Evolutionary conservation across 2,888 invertebrate genomes (phyloP).

Genomic region (Dascillus cervinus): DNA sequence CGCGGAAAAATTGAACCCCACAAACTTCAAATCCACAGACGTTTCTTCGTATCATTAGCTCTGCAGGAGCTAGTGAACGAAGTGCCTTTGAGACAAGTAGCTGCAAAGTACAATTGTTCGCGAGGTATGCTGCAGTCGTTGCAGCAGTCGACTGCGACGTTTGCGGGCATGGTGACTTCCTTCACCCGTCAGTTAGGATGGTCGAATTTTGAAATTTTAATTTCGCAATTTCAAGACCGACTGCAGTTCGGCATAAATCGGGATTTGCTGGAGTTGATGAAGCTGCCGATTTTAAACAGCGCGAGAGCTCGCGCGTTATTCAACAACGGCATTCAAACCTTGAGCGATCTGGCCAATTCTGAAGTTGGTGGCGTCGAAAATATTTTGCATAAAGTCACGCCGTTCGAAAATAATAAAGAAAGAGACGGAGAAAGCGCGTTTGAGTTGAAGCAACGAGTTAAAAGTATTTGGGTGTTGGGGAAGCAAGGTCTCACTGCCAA

Average conservation of each 20-base stretch:
- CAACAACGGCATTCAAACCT: conserved; percentile 69
- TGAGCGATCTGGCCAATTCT: conserved; percentile 72
- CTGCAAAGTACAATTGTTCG: conserved; percentile 76
- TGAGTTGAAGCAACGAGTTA: conserved; percentile 57
- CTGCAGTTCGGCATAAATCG: conserved; percentile 90
- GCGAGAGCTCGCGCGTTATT: conserved; percentile 76
- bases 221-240: conserved; percentile 89
- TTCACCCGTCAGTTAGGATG: conserved; percentile 91
- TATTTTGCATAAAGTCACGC: conserved; percentile 66
- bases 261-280: conserved; percentile 86
- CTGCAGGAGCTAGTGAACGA: conserved; percentile 92
- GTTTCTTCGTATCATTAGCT: conserved; percentile 86
- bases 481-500: conserved; percentile 69
- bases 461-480: conserved; percentile 73
- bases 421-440: conserved; percentile 60
- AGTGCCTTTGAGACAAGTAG: conserved; percentile 69
- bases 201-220: conserved; percentile 79
- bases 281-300: conserved; percentile 74
- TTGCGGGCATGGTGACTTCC: conserved; percentile 96
- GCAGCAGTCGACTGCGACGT: conserved; percentile 91
- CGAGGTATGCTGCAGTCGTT: conserved; percentile 88
- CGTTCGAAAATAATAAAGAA: conserved; percentile 78
- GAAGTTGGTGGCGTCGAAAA: conserved; percentile 63
- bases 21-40: conserved; percentile 57
- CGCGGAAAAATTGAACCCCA: conserved; percentile 54